These are phyloP conservation scores for Sacculina carcini DNA, from an alignment of 2,888 invertebrate species.

Conservation along the genomic window DNA sequence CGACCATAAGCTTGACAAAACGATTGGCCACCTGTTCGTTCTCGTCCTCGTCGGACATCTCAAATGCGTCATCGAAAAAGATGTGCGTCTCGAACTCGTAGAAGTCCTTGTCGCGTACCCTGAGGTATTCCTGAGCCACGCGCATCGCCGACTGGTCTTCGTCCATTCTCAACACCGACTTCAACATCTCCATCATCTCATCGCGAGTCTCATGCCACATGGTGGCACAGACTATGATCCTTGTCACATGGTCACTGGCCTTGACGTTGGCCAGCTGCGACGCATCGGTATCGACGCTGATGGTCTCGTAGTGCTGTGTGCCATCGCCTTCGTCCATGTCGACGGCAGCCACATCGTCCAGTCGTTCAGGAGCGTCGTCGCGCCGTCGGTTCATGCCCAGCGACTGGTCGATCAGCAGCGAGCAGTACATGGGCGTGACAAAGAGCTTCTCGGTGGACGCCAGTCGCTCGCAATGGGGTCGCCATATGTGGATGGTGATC, in stretches of 20 bases:
- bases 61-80: constrained; percentile 93
- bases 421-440: constrained; percentile 77
- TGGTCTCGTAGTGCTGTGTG: constrained; percentile 55
- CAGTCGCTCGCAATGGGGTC: constrained; percentile 84
- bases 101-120: constrained; percentile 26
- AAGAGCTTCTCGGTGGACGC: constrained; percentile 89
- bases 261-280: constrained; percentile 42
- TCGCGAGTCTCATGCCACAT: constrained; percentile 99
- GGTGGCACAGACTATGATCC: constrained; percentile 87
- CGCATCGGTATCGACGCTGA: constrained; percentile 70
- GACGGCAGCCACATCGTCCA: constrained; percentile 67
- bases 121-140: constrained; percentile 51
- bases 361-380: constrained; percentile 32
- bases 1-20: constrained; percentile 71
- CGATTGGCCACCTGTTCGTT: constrained; percentile 61
- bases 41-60: constrained; percentile 69
- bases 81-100: constrained; percentile 48
- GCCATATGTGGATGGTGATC: constrained; percentile 93
- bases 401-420: constrained; percentile 75
- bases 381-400: constrained; percentile 56
- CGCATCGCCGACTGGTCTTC: constrained; percentile 67
- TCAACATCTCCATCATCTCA: constrained; percentile 58
- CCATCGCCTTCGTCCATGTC: constrained; percentile 15
- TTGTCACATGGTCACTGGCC: constrained; percentile 62
- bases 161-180: constrained; percentile 63